Evolutionary conservation across 2,113 vertebrate genomes (phyloP).

Genomic region (Mola mola): DNA sequence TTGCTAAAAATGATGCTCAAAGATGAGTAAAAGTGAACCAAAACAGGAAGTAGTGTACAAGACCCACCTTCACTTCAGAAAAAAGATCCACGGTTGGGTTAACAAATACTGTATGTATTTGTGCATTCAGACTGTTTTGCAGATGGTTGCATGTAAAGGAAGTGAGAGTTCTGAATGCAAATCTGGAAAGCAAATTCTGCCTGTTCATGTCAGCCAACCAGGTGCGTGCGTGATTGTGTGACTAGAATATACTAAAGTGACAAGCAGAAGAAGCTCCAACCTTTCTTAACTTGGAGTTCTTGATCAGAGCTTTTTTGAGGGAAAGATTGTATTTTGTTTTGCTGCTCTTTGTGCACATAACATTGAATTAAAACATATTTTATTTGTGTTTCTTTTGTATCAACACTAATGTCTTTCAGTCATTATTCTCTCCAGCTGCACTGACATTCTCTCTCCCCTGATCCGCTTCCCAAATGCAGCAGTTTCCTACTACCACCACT

Average conservation of each 20-base stretch:
- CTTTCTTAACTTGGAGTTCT: not conserved
- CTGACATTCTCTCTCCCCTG: not conserved
- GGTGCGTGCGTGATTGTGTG: not conserved
- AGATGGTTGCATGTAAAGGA: not conserved
- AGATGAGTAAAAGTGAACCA: too few species aligned
- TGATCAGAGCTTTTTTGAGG: constrained; percentile 2
- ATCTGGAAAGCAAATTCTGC: constrained; percentile 1
- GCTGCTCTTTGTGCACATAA: not conserved
- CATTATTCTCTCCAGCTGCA: not conserved
- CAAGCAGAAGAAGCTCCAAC: not conserved
- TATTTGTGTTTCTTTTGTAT: not conserved
- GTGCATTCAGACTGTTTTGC: too few species aligned
- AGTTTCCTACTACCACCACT: constrained; percentile 6
- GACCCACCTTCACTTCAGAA: too few species aligned
- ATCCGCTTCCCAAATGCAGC: constrained; percentile 16
- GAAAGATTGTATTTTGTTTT: not conserved
- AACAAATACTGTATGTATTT: too few species aligned
- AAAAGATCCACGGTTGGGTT: too few species aligned
- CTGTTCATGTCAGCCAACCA: not conserved
- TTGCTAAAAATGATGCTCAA: too few species aligned
- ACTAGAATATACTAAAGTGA: not conserved
- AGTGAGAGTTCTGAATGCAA: not conserved
- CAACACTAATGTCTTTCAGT: not conserved
- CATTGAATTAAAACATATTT: too few species aligned
- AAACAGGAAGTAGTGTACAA: too few species aligned